Evolutionary conservation across 2,797 vertebrate species (phyloP).

Genomic region (Fistularia tabacaria): DNA sequence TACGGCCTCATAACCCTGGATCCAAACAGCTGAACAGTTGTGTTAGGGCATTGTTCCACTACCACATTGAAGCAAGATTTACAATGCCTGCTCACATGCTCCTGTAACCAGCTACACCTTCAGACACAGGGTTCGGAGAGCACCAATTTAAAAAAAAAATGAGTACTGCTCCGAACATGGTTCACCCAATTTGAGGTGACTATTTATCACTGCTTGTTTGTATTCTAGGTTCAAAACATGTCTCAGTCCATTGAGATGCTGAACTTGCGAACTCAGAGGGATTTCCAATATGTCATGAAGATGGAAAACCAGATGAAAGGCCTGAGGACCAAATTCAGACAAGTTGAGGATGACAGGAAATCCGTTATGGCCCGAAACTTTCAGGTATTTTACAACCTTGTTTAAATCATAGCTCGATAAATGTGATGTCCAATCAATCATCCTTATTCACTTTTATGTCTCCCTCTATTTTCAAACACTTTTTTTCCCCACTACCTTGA

Average conservation of each 20-base stretch:
- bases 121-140: too few relatives aligned
- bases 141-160: too few relatives aligned
- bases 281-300: slow-evolving; percentile 99
- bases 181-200: slow-evolving; percentile 4
- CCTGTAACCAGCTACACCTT: too few relatives aligned
- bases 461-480: neutral
- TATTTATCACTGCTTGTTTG: slow-evolving; percentile 3
- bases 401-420: slow-evolving; percentile 17
- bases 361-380: slow-evolving; percentile 93
- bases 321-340: slow-evolving; percentile 92
- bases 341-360: slow-evolving; percentile 96
- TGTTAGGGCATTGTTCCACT: too few relatives aligned
- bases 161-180: too few relatives aligned
- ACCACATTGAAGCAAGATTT: too few relatives aligned
- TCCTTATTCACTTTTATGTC: too few relatives aligned
- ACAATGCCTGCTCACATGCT: too few relatives aligned
- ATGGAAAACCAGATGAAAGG: slow-evolving; percentile 99
- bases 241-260: slow-evolving; percentile 98
- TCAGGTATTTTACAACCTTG: slow-evolving; percentile 76
- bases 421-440: slow-evolving; percentile 6
- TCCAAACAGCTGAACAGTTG: too few relatives aligned
- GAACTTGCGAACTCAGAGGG: slow-evolving; percentile 95
- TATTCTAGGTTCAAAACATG: slow-evolving; percentile 94
- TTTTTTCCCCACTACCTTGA: neutral
- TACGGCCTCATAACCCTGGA: too few relatives aligned